A percentile compares a stretch with the other conserved stretches of the same genome.
Evolutionary conservation across 2,797 vertebrate genomes (phyloP).

Genomic region (Thaleichthys pacificus): DNA sequence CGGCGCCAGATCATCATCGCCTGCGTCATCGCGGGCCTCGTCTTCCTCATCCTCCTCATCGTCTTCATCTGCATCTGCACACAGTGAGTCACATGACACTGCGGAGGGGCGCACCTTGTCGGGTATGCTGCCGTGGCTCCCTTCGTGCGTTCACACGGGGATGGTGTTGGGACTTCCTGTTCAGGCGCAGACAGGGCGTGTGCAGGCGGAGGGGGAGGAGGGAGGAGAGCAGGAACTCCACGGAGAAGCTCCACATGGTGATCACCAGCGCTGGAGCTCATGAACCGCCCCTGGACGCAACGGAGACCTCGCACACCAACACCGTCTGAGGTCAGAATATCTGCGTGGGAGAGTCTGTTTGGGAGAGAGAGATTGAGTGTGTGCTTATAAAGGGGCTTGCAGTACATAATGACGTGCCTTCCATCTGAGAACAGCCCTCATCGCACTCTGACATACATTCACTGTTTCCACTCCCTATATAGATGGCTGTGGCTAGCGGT

Average conservation of each 20-base stretch:
- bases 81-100: constrained; percentile 75
- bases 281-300: constrained; percentile 19
- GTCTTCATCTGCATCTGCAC: constrained; percentile 79
- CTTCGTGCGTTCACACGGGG: background rate
- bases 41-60: constrained; percentile 78
- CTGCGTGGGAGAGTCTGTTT: background rate
- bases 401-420: too few relatives aligned
- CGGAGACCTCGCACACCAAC: constrained; percentile 47
- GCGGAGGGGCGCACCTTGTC: too few relatives aligned
- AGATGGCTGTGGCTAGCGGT: constrained; percentile 13
- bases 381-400: too few relatives aligned
- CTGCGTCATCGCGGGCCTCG: constrained; percentile 73
- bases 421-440: background rate
- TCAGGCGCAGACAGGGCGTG: constrained; percentile 58
- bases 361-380: background rate
- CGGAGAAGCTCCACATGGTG: constrained; percentile 68
- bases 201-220: constrained; percentile 52
- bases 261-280: constrained; percentile 26
- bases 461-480: constrained; percentile 51
- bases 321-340: constrained; percentile 53
- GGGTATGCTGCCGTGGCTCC: background rate
- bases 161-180: background rate
- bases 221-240: constrained; percentile 49
- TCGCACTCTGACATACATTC: constrained; percentile 16
- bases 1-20: constrained; percentile 78